Evolutionary conservation across 2,113 vertebrate genomes (phyloP).

Genomic region (Caranx ignobilis): DNA sequence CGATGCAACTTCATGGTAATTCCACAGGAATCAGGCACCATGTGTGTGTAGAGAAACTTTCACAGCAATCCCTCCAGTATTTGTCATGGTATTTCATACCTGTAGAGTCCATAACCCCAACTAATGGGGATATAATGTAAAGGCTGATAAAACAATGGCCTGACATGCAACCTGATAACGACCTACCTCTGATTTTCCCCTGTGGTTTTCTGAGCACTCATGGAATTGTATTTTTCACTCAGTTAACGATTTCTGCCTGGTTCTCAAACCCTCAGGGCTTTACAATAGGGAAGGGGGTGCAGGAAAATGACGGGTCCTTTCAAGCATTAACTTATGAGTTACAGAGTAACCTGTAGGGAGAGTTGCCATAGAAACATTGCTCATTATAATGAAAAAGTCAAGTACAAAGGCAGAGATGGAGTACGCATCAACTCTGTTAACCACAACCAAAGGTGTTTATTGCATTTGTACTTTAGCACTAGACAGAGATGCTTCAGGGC

Average conservation of each 20-base stretch:
- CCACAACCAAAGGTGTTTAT: conserved; percentile 44
- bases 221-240: conserved; percentile 40
- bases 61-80: not conserved
- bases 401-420: conserved; percentile 57
- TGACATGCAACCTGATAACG: not conserved
- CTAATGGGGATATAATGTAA: not conserved
- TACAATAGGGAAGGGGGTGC: conserved; percentile 34
- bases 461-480: conserved; percentile 39
- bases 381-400: conserved; percentile 73
- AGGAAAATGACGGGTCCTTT: conserved; percentile 66
- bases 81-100: too few species aligned
- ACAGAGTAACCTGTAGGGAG: conserved; percentile 81
- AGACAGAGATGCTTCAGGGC: conserved; percentile 26
- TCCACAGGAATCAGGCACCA: not conserved
- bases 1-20: not conserved
- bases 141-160: not conserved
- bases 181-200: not conserved
- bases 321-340: conserved; percentile 83
- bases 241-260: conserved; percentile 55
- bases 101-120: not conserved
- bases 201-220: conserved; percentile 19
- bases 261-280: conserved; percentile 59
- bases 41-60: not conserved
- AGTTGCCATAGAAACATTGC: conserved; percentile 83
- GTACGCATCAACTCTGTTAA: conserved; percentile 57